A percentile compares a stretch with the other conserved stretches of the same genome.
These are phyloP conservation scores for Cotesia typhae DNA, from an alignment of 1,140 invertebrate species.

Conservation along the genomic window DNA sequence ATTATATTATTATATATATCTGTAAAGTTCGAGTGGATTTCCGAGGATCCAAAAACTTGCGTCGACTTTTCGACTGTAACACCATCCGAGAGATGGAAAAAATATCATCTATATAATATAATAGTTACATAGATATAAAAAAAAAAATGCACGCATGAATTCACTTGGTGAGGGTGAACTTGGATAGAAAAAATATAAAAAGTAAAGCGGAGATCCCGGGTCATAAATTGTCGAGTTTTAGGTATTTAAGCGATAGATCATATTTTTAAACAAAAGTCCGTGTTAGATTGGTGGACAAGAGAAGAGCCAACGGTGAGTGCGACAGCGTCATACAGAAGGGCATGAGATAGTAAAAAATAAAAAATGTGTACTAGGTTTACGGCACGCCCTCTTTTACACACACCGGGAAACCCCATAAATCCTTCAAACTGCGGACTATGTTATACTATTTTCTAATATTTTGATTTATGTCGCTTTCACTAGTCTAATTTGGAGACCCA, in stretches of 20 bases:
- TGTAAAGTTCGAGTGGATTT: too few species aligned
- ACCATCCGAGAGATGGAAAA: neutral
- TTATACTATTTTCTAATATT: slow-evolving; percentile 58
- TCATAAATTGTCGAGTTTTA: slow-evolving; percentile 59
- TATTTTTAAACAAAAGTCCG: slow-evolving; percentile 61
- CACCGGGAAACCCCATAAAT: slow-evolving; percentile 56
- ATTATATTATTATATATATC: too few species aligned
- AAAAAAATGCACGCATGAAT: slow-evolving; percentile 28
- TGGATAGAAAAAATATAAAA: slow-evolving; percentile 28
- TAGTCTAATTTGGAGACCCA: slow-evolving; percentile 52
- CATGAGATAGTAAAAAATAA: slow-evolving; percentile 10
- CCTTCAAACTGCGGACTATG: slow-evolving; percentile 50
- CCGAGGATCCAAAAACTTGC: too few species aligned
- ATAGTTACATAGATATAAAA: neutral
- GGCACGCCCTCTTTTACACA: slow-evolving; percentile 45
- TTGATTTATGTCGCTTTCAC: slow-evolving; percentile 64
- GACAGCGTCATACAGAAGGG: slow-evolving; percentile 5
- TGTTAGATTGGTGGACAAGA: slow-evolving; percentile 33
- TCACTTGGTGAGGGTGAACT: slow-evolving; percentile 22
- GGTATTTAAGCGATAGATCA: slow-evolving; percentile 63
- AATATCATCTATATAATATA: neutral
- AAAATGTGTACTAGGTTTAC: slow-evolving; percentile 16
- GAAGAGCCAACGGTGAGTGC: neutral
- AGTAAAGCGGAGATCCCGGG: slow-evolving; percentile 27
- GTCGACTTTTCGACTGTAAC: too few species aligned